Evolutionary conservation across 2,113 vertebrate species (phyloP).

Genomic region (Tamias sibiricus): DNA sequence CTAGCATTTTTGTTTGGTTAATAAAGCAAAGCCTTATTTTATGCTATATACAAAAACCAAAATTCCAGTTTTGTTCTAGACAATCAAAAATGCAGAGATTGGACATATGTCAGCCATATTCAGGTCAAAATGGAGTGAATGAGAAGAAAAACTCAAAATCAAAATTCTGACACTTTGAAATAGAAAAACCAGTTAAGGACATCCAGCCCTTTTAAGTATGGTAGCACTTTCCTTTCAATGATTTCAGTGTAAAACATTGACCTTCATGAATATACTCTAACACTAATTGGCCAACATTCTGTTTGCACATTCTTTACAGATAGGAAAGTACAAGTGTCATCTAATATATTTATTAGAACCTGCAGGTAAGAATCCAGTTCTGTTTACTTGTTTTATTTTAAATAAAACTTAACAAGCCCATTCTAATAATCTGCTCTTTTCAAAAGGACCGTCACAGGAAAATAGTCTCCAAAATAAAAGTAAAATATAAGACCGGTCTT

Average conservation of each 20-base stretch:
- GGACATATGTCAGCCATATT: background rate
- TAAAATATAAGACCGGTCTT: background rate
- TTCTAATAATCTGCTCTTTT: background rate
- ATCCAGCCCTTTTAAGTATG: background rate
- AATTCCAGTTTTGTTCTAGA: background rate
- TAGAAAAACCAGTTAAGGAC: background rate
- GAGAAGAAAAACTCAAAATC: background rate
- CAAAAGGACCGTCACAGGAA: background rate
- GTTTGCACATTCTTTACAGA: background rate
- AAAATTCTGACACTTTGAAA: background rate
- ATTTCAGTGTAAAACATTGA: background rate
- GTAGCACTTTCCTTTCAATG: background rate
- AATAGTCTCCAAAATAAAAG: background rate
- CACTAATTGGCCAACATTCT: background rate
- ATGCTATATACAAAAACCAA: background rate
- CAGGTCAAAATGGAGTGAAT: background rate
- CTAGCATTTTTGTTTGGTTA: background rate
- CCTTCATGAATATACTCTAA: background rate
- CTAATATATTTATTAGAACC: background rate
- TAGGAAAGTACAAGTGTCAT: background rate
- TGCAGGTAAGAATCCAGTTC: background rate
- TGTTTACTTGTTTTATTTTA: background rate
- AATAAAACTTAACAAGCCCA: background rate
- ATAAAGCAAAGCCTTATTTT: background rate
- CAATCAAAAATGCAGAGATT: background rate